These are phyloP conservation scores for Campaea margaritaria DNA, from an alignment of 2,888 invertebrate species.

Conservation along the genomic window DNA sequence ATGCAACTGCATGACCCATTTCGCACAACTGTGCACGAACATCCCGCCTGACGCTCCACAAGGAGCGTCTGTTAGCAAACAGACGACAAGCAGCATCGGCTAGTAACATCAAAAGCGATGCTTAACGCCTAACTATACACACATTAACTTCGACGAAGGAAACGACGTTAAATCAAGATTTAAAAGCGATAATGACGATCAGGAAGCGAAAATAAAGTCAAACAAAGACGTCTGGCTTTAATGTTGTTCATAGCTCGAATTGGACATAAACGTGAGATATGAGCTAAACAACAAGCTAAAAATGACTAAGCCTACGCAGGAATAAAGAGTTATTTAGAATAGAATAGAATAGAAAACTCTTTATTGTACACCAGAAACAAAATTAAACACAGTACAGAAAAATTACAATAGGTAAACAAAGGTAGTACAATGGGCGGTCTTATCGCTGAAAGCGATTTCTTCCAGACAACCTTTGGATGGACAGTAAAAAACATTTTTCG, in stretches of 20 bases:
- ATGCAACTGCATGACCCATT: constrained; percentile 33
- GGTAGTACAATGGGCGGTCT: too few species aligned
- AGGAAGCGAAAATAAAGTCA: constrained; percentile 24
- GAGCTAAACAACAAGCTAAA: constrained; percentile 16
- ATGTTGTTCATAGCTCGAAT: constrained; percentile 9
- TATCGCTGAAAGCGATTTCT: too few species aligned
- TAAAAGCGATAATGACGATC: constrained; percentile 12
- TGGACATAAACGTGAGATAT: constrained; percentile 15
- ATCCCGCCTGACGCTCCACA: constrained; percentile 4
- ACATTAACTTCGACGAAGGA: constrained; percentile 6
- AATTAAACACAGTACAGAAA: too few species aligned
- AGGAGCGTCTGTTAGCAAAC: constrained; percentile 16
- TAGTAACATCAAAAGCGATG: constrained; percentile 7
- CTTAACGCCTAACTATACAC: constrained; percentile 1
- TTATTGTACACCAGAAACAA: too few species aligned
- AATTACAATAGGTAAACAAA: too few species aligned
- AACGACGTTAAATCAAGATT: constrained; percentile 14
- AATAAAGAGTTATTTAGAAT: too few species aligned
- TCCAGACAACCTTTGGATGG: too few species aligned
- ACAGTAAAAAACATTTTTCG: too few species aligned
- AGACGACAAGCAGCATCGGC: not conserved
- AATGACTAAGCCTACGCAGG: not conserved
- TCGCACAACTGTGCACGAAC: constrained; percentile 17
- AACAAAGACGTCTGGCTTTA: constrained; percentile 9
- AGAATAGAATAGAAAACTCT: too few species aligned